These are phyloP conservation scores for Callyntrura guangdongensis DNA, from an alignment of 2,888 invertebrate species.

Conservation along the genomic window DNA sequence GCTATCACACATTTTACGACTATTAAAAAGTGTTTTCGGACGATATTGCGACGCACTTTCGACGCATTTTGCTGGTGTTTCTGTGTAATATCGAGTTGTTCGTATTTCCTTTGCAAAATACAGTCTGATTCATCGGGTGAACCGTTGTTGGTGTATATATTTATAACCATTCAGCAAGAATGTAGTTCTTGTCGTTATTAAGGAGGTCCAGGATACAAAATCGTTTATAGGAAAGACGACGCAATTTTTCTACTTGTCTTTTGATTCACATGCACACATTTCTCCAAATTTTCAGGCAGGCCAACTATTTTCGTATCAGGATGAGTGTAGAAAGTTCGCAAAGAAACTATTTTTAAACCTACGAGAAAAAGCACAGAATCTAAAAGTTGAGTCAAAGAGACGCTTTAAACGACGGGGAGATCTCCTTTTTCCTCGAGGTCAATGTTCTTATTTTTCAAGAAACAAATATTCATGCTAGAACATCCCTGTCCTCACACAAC, in stretches of 20 bases:
- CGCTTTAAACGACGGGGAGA: background rate
- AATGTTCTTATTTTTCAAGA: conserved; percentile 57
- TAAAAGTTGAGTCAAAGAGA: background rate
- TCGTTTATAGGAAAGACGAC: background rate
- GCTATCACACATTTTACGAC: background rate
- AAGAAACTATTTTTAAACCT: conserved; percentile 16
- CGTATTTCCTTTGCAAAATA: too few species aligned
- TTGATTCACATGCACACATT: background rate
- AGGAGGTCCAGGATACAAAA: background rate
- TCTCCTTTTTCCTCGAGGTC: conserved; percentile 32
- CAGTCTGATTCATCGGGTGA: too few species aligned
- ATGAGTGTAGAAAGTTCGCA: background rate
- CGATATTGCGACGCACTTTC: background rate
- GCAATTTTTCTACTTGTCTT: background rate
- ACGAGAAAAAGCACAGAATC: background rate
- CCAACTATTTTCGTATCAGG: background rate
- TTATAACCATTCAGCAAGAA: too few species aligned
- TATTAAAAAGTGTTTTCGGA: background rate
- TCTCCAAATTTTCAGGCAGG: background rate
- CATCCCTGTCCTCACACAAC: background rate
- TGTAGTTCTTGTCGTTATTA: background rate
- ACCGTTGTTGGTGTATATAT: too few species aligned
- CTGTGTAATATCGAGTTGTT: too few species aligned
- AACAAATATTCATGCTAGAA: background rate
- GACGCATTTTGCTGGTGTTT: background rate